Conservation (phyloP, 2,797 vertebrate genomes). For the Ctenochaetus hawaiiensis region DNA sequence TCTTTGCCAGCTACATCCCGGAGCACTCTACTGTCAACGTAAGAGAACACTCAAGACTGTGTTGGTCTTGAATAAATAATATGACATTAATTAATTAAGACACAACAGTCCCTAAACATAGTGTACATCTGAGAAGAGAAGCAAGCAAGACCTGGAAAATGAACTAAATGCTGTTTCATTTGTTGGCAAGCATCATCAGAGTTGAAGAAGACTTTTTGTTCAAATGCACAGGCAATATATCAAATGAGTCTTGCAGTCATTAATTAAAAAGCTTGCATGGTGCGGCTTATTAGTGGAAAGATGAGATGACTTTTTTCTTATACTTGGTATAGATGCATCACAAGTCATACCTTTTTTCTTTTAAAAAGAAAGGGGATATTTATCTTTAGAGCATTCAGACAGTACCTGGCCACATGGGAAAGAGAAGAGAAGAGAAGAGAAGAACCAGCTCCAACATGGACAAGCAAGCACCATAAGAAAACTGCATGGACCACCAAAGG, state of each 20-base stretch:
- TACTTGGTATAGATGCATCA: constrained; percentile 88
- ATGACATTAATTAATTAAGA: constrained; percentile 66
- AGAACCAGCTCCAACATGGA: constrained; percentile 48
- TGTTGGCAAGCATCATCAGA: constrained; percentile 40
- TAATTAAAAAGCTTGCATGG: constrained; percentile 52
- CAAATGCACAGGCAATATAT: constrained; percentile 47
- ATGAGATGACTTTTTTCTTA: constrained; percentile 36
- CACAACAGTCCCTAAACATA: constrained; percentile 55
- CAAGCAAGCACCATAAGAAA: constrained; percentile 89
- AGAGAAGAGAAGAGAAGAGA: constrained; percentile 8
- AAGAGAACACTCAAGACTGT: constrained; percentile 70
- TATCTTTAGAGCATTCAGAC: constrained; percentile 77
- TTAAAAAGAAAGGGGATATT: constrained; percentile 82
- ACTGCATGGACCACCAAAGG: constrained; percentile 90
- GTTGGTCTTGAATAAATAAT: constrained; percentile 73
- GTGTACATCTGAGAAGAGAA: constrained; percentile 52
- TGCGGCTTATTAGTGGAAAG: constrained; percentile 41
- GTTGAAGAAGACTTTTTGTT: constrained; percentile 3
- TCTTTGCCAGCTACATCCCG: constrained; percentile 43
- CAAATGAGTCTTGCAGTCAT: constrained; percentile 46
- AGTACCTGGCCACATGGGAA: constrained; percentile 88
- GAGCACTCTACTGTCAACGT: constrained; percentile 37
- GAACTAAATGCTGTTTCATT: constrained; percentile 45
- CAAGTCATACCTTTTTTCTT: constrained; percentile 83
- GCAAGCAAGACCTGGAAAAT: constrained; percentile 41